Percentiles rank a stretch among this genome's conserved stretches.
phyloP scores from a whole-genome alignment of 2,888 invertebrate species.

The Philaethria dido region DNA sequence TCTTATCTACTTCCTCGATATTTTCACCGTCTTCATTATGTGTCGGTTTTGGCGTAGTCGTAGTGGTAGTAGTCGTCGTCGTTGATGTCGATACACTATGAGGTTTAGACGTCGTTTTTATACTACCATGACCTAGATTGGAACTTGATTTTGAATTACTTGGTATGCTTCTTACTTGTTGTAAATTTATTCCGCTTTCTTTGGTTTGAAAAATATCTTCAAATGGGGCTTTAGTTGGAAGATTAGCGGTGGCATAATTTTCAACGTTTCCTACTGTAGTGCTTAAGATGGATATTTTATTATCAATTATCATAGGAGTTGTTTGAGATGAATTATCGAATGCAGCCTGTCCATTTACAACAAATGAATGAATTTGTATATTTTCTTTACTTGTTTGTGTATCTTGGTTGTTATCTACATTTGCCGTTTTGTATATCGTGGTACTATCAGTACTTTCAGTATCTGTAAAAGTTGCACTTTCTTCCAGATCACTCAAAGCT shows the following conservation, averaged over 20 bases:
- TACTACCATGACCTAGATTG: constrained; percentile 48
- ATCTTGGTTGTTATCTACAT: constrained; percentile 22
- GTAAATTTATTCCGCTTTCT: constrained; percentile 63
- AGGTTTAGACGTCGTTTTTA: constrained; percentile 49
- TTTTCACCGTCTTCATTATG: constrained; percentile 87
- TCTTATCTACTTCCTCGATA: constrained; percentile 86
- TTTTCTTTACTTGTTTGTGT: constrained; percentile 49
- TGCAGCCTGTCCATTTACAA: constrained; percentile 76
- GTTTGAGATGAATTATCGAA: constrained; percentile 64
- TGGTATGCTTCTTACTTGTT: constrained; percentile 73
- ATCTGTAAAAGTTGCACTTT: constrained; percentile 77
- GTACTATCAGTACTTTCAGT: constrained; percentile 62
- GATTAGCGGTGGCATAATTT: constrained; percentile 67
- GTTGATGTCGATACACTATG: constrained; percentile 48
- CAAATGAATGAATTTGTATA: constrained; percentile 84
- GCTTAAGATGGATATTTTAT: constrained; percentile 72
- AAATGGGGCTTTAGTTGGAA: constrained; percentile 69
- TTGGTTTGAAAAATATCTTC: constrained; percentile 73
- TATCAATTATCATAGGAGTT: constrained; percentile 65
- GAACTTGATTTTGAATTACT: constrained; percentile 54
- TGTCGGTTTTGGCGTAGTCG: constrained; percentile 86
- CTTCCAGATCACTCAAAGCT: constrained; percentile 90
- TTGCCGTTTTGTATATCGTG: constrained; percentile 62
- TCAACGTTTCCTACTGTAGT: constrained; percentile 79
- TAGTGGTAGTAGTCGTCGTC: constrained; percentile 81